Percentiles rank a stretch among this genome's conserved stretches.
These are phyloP conservation scores for Sylvietta virens DNA, from an alignment of 2,113 vertebrate genomes.

Conservation along the genomic window DNA sequence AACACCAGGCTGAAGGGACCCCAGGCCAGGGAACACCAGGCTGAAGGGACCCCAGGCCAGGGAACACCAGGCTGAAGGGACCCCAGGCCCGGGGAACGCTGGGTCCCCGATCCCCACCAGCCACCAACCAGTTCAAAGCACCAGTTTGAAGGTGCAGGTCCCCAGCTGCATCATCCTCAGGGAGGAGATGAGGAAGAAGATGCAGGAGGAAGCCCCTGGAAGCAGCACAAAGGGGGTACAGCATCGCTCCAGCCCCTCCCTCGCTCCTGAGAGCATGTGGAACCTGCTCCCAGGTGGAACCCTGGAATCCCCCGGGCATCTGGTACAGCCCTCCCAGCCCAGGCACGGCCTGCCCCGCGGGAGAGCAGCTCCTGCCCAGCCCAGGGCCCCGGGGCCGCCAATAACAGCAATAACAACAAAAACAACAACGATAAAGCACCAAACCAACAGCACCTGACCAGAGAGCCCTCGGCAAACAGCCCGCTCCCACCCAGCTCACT, in stretches of 20 bases:
- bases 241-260: fast-evolving
- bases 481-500: fast-evolving
- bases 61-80: not conserved
- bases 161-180: not conserved
- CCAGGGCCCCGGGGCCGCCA: fast-evolving
- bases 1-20: fast-evolving
- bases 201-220: not conserved
- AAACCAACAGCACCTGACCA: fast-evolving
- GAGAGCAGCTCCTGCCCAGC: not conserved
- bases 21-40: not conserved
- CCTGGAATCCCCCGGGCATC: not conserved
- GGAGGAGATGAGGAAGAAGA: not conserved
- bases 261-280: fast-evolving
- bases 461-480: not conserved
- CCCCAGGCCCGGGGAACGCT: fast-evolving
- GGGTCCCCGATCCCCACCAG: fast-evolving
- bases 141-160: fast-evolving
- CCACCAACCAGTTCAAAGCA: fast-evolving
- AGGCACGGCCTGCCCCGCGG: fast-evolving
- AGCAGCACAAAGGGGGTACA: fast-evolving
- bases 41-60: too few species aligned
- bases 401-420: fast-evolving
- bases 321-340: not conserved
- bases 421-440: not conserved
- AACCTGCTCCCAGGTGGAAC: not conserved